Evolutionary conservation across 2,797 vertebrate genomes (phyloP).

Genomic region (Dermochelys coriacea): DNA sequence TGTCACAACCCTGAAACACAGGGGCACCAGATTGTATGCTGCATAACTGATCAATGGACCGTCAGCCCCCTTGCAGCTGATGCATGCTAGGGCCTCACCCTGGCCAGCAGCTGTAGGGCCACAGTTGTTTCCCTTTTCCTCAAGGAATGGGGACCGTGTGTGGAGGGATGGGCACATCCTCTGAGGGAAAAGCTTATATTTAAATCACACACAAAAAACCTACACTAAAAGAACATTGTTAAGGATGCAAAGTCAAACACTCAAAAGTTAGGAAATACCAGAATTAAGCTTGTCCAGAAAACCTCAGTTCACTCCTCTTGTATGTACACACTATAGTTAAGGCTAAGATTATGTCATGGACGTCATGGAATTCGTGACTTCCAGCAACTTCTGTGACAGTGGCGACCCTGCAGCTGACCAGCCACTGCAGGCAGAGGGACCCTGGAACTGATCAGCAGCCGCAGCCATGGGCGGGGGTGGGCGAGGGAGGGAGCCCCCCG

Average conservation of each 20-base stretch:
- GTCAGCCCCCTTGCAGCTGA: neutral
- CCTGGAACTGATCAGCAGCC: too few species aligned
- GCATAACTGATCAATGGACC: neutral
- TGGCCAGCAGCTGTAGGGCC: neutral
- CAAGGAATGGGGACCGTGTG: neutral
- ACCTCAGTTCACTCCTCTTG: neutral
- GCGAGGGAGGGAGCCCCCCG: too few species aligned
- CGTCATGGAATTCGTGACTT: too few species aligned
- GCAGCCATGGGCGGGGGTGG: too few species aligned
- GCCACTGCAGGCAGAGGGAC: too few species aligned
- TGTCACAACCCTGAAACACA: neutral
- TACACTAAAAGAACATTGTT: neutral
- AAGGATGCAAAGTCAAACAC: neutral
- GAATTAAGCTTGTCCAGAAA: neutral
- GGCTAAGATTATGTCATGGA: too few species aligned
- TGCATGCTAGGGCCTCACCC: neutral
- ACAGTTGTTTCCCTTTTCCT: neutral
- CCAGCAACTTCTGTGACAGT: too few species aligned
- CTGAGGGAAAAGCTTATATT: neutral
- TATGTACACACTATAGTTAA: too few species aligned
- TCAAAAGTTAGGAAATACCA: neutral
- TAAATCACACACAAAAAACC: neutral
- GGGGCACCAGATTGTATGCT: neutral
- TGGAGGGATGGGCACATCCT: neutral
- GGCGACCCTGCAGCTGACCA: too few species aligned